Conservation (phyloP, 2,888 invertebrate species). For the Chamaedrilus cognettii region DNA sequence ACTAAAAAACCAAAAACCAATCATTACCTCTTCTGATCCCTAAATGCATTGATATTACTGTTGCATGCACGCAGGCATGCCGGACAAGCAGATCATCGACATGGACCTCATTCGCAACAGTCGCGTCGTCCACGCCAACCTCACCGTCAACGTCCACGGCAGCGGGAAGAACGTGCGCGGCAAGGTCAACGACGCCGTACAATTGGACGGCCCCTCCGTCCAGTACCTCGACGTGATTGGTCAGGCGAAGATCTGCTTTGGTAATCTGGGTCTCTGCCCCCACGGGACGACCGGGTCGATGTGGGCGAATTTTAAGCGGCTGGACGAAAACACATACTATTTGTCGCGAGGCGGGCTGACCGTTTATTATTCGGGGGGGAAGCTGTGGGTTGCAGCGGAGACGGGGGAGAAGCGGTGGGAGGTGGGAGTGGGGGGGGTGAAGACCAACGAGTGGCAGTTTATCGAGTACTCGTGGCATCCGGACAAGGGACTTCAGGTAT, state of each 20-base stretch:
- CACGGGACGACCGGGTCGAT: constrained; percentile 51
- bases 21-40: too few species aligned
- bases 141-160: constrained; percentile 41
- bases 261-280: constrained; percentile 47
- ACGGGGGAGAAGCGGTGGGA: constrained; percentile 41
- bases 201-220: constrained; percentile 44
- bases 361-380: constrained; percentile 46
- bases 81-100: constrained; percentile 41
- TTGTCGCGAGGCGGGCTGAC: constrained; percentile 31
- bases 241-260: constrained; percentile 46
- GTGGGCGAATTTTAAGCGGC: constrained; percentile 49
- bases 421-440: constrained; percentile 41
- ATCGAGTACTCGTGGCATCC: constrained; percentile 54
- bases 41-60: too few species aligned
- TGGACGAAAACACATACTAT: constrained; percentile 49
- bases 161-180: constrained; percentile 43
- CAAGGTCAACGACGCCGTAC: constrained; percentile 47
- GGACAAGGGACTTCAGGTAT: constrained; percentile 42
- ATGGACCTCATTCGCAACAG: constrained; percentile 44
- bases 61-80: constrained; percentile 47
- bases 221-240: constrained; percentile 53
- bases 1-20: too few species aligned
- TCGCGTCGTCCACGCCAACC: constrained; percentile 37
- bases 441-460: constrained; percentile 47
- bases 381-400: constrained; percentile 44